Conservation (phyloP, 2,797 vertebrate genomes). For the Astyanax mexicanus region DNA sequence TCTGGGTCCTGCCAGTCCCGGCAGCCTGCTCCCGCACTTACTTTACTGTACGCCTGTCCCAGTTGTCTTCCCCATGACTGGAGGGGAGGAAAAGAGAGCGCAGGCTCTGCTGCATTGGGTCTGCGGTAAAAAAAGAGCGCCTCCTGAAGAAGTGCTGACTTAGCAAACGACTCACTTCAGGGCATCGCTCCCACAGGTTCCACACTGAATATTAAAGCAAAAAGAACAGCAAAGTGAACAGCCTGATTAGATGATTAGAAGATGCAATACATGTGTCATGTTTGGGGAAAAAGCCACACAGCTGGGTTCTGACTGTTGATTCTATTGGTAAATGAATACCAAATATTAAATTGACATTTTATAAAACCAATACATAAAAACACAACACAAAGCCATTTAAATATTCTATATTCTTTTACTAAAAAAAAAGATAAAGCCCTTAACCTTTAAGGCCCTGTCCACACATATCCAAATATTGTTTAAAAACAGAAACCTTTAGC, state of each 20-base stretch:
- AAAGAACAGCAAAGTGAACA: conserved; percentile 12
- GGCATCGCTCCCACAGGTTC: neutral
- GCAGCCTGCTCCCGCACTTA: neutral
- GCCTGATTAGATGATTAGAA: too few relatives aligned
- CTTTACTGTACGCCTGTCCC: conserved; percentile 8
- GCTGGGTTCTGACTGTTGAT: too few relatives aligned
- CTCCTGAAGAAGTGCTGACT: neutral
- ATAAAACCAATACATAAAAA: too few relatives aligned
- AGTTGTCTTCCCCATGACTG: neutral
- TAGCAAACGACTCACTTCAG: neutral
- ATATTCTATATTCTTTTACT: neutral
- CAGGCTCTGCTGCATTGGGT: neutral
- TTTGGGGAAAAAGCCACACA: too few relatives aligned
- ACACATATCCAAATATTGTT: too few relatives aligned
- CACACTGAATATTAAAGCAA: neutral
- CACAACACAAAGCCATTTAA: neutral
- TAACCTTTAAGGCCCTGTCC: neutral
- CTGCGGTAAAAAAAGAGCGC: neutral
- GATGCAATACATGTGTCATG: too few relatives aligned
- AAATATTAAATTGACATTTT: too few relatives aligned
- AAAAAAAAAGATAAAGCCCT: neutral
- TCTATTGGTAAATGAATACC: too few relatives aligned
- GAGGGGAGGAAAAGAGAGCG: too few relatives aligned
- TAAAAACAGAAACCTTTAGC: neutral
- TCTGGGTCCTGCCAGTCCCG: neutral